Base-by-base conservation (phyloP, 2,888 invertebrate genomes). In the Meghimatium bilineatum region DNA sequence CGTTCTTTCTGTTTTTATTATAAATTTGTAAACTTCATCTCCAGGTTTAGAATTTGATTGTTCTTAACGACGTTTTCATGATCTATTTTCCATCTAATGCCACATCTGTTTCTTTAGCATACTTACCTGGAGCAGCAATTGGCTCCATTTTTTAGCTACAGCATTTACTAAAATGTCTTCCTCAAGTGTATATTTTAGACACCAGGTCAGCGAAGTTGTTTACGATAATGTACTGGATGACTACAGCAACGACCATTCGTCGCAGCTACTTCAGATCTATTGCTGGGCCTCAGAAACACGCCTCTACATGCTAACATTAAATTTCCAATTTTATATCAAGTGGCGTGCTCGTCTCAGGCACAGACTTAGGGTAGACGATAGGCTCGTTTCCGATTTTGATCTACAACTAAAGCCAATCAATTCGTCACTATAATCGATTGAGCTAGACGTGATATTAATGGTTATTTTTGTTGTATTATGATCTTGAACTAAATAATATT, bases 241-340 rank as follows among this genome's bases (percentile, higher is more conserved):
- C 36, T n/a, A 63, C 60, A 77, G 76, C 76, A 38, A 77, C 63
- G 76, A 60, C 60, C 76, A 26, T 77, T 63, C 60, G 34, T 77
- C 76, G 76, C 63, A 63, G 63, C 76, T 60, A n/a, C 76, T 77
- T 63, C 76, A 38, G 63, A 20, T 44, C 34, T 77, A 60, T 63
- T 77, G 76, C 76, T 36, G 60, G 63, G 29, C 29, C 72, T 44
- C n/a, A 44, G 10, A 38, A 5, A 34, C 72, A 49, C 44, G 69
- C 69, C 38, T 29, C 44, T 72, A 26, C 49, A 72, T 44, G 72
- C 52, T 17, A 49, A 20, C 23, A 74, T 8, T 74, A 29, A 49
- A 72, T 29, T 1, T 26, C 29, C 5, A 32, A 29, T 49, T n/a
- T 44, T 29, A 1, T n/a, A 29, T 3, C 29, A 32, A 0, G 6